A percentile compares a stretch with the other conserved stretches of the same genome.
Evolutionary conservation across 2,113 vertebrate genomes (phyloP).

Genomic region (Coptodon bakossiorum): DNA sequence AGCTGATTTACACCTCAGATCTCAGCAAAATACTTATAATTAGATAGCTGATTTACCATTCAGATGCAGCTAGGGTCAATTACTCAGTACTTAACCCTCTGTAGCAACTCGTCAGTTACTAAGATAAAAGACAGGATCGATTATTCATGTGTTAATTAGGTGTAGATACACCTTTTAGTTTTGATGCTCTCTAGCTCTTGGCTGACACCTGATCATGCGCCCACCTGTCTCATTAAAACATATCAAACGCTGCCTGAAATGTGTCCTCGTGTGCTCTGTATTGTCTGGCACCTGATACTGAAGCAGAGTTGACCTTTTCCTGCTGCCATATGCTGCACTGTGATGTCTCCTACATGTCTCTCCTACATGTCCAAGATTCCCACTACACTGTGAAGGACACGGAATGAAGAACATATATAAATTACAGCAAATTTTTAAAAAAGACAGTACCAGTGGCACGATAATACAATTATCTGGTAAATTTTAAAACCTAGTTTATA

Average conservation of each 20-base stretch:
- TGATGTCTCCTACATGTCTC: neutral
- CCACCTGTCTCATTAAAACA: neutral
- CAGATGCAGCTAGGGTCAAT: neutral
- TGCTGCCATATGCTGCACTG: neutral
- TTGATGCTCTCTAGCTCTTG: neutral
- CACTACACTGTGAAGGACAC: neutral
- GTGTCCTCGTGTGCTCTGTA: neutral
- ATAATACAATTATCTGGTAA: neutral
- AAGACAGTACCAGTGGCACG: neutral
- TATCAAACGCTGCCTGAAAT: neutral
- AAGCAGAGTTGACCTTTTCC: neutral
- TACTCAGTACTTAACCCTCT: neutral
- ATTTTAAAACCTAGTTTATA: neutral
- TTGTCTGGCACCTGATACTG: neutral
- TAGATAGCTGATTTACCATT: neutral
- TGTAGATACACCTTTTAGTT: neutral
- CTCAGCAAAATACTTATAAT: neutral
- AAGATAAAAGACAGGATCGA: neutral
- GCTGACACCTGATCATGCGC: neutral
- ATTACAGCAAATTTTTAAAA: rapidly evolving
- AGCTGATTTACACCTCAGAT: neutral
- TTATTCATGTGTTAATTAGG: neutral
- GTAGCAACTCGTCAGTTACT: neutral
- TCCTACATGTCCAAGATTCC: neutral
- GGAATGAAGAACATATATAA: rapidly evolving